Evolutionary conservation across 2,113 vertebrate genomes (phyloP).

Genomic region (Glareola pratincola): DNA sequence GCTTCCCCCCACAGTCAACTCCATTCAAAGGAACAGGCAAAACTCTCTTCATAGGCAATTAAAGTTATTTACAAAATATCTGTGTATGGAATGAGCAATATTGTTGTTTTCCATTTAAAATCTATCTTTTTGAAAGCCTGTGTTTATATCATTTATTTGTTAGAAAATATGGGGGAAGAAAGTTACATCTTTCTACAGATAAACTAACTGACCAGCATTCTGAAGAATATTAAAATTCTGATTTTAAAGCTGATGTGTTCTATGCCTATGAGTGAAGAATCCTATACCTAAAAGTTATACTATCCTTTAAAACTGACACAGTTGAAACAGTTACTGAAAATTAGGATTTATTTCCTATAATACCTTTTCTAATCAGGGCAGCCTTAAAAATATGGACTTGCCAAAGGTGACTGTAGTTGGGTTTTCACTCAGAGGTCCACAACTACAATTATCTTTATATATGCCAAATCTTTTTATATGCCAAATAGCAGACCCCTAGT

Average conservation of each 20-base stretch:
- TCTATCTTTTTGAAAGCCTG: not conserved
- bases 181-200: not conserved
- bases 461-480: constrained; percentile 4
- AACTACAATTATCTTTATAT: not conserved
- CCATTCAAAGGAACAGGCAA: not conserved
- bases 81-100: not conserved
- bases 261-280: not conserved
- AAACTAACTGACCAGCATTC: not conserved
- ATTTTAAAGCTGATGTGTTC: not conserved
- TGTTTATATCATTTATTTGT: not conserved
- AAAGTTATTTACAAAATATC: not conserved
- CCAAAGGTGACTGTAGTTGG: not conserved
- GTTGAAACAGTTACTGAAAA: not conserved
- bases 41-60: not conserved
- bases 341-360: not conserved
- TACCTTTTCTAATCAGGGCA: not conserved
- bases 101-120: not conserved
- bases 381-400: not conserved
- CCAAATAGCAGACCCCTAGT: not conserved
- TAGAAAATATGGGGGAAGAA: not conserved
- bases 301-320: not conserved
- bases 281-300: not conserved
- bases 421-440: not conserved
- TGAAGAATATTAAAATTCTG: not conserved
- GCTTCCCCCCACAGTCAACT: not conserved